Evolutionary conservation across 2,888 invertebrate genomes (phyloP).

Genomic region (Xestia sexstrigata): DNA sequence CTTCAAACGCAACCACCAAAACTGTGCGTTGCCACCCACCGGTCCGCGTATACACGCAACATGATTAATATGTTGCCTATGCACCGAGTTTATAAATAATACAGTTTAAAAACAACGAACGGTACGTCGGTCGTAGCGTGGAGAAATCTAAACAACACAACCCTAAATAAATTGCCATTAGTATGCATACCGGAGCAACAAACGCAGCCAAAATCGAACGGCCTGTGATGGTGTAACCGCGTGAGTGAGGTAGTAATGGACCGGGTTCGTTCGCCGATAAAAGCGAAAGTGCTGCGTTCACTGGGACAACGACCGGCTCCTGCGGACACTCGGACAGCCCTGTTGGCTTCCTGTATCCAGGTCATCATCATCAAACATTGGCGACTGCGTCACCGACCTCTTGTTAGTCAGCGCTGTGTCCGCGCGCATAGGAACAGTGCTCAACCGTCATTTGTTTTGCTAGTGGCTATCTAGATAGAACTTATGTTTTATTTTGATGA

Average conservation of each 20-base stretch:
- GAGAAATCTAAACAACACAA: constrained; percentile 87
- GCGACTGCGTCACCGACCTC: constrained; percentile 65
- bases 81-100: constrained; percentile 68
- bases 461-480: constrained; percentile 12
- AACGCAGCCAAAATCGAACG: constrained; percentile 85
- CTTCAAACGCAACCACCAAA: constrained; percentile 39
- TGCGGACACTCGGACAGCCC: constrained; percentile 80
- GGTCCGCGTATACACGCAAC: constrained; percentile 46
- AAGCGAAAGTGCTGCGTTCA: constrained; percentile 90
- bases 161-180: constrained; percentile 82
- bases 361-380: constrained; percentile 77
- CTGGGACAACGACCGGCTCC: constrained; percentile 90
- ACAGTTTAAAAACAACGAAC: constrained; percentile 70
- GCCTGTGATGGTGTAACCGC: constrained; percentile 86
- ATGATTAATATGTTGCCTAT: constrained; percentile 63
- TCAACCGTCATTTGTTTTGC: constrained; percentile 35
- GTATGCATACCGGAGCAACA: constrained; percentile 85
- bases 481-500: constrained; percentile 7
- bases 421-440: constrained; percentile 46
- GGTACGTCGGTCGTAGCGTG: constrained; percentile 68
- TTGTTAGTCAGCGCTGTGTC: constrained; percentile 58
- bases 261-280: constrained; percentile 90
- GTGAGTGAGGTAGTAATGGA: constrained; percentile 87
- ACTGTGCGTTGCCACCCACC: constrained; percentile 55
- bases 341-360: constrained; percentile 80